Percentiles rank a stretch among this genome's conserved stretches.
These are phyloP conservation scores for Taenaris catops DNA, from an alignment of 2,888 invertebrate species.

Conservation along the genomic window DNA sequence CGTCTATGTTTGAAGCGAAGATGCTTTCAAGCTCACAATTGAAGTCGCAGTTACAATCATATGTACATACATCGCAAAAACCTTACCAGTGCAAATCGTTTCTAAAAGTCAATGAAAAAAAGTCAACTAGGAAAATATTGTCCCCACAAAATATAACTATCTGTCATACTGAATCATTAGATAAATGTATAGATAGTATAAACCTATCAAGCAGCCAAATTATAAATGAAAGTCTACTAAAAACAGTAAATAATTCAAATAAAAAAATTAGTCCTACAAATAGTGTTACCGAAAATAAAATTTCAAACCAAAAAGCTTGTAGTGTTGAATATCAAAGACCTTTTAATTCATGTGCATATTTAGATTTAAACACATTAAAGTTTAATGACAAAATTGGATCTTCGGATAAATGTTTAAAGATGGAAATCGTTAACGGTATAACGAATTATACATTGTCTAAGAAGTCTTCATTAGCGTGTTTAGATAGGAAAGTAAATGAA, in stretches of 20 bases:
- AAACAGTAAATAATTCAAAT: background rate
- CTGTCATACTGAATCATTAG: constrained; percentile 4
- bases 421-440: background rate
- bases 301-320: too few relatives aligned
- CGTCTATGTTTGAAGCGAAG: constrained; percentile 17
- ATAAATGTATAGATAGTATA: constrained; percentile 1
- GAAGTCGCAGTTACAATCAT: background rate
- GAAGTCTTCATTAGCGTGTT: background rate
- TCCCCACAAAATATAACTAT: constrained; percentile 3
- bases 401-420: background rate
- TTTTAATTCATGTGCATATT: too few relatives aligned
- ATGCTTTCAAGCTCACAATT: background rate
- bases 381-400: background rate
- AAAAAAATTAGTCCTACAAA: too few relatives aligned
- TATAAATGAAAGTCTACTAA: background rate
- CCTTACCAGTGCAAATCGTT: constrained; percentile 1
- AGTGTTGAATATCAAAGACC: too few relatives aligned
- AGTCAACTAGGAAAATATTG: constrained; percentile 1
- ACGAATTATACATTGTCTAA: background rate
- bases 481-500: background rate
- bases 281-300: too few relatives aligned
- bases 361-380: background rate
- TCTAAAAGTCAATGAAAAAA: constrained; percentile 4
- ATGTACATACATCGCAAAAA: background rate
- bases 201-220: background rate